Base-by-base conservation (phyloP, 37 sponge, comb jelly and placozoan species). In the Theonella swinhoei region DNA sequence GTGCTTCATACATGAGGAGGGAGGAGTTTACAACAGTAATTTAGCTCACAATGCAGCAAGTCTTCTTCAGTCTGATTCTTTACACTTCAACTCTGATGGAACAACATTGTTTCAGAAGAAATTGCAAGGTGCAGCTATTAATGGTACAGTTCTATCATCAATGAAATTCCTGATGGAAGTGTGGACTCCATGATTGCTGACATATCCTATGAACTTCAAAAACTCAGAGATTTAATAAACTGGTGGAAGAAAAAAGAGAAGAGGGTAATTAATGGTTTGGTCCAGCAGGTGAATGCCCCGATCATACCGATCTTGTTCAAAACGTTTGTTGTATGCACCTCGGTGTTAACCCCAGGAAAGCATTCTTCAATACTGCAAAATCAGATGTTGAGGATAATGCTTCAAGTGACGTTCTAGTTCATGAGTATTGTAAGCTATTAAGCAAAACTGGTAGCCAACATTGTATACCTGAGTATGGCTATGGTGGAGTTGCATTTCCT, bases 261-360 rank as follows among this genome's bases (percentile, higher is more conserved):
- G 76, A 72, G 20, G 88, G 80, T 72, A 37, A 29, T 28, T 36
- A 73, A 1, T 11, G 34, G 34, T 87, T 74, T 87, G 88, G 88
- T 1, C 42, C 60, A 25, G 68, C 39, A 23, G 25, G 25, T 33
- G 64, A 11, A 30, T 47, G 54, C 54, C 54, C 54, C 14, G 88
- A 74, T 20, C 31, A 23, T 25, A n/a, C 41, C 7, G 77, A 76
- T 20, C 25, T 82, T 4, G 63, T 85, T 30, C 31, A 62, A 30
- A 85, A 85, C 34, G 75, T 85, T 68, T 85, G 85, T 76, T 23
- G 78, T 1, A 85, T 85, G 85, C 85, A 85, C 38, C 29, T 85
- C 7, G 85, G 78, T 43, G 60, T 76, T 14, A 85, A 85, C 47
- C 39, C 76, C 2, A 68, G 85, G 24, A 85, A 85, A 39, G 85